Base-by-base conservation (phyloP, 1,140 invertebrate species). In the Coenobita brevimanus region DNA sequence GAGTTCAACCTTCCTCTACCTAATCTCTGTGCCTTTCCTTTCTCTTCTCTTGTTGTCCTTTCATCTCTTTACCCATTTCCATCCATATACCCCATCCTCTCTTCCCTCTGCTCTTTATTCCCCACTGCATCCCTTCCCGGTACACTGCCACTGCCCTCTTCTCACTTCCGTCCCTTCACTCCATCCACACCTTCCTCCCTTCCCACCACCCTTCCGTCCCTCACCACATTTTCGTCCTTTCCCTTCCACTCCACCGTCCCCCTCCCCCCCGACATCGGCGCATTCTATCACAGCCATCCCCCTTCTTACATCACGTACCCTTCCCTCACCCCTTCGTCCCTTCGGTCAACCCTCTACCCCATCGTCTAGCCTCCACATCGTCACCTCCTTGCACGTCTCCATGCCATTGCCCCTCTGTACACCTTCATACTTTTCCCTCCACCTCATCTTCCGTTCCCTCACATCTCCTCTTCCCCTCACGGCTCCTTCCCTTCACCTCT, bases 81-180 rank as follows among this genome's bases (percentile, higher is more conserved):
- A 6, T 79, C 50, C 4, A 2, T 54, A 3, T 79, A 17, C 15
- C 41, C 36, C 50, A 30, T 50, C 36, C 76, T 79, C 76, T 79
- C 76, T 79, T 50, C 57, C 50, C 57, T 50, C 57, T 50, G 50
- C 76, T 54, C 76, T 79, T 24, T 54, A 41, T 60, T 30, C 36
- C 76, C 36, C 76, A 54, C 76, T 79, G 43, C 57, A 43, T 79
- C 50, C 57, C 76, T 79, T 50, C 57, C 76, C 57, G 43, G 50
- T 50, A 54, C 76, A 54, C 76, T 79, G 43, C 57, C 50, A 54
- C 76, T 79, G 43, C 57, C 76, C 57, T 50, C 57, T 24, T 57
- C 76, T 54, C 41, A n/a, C 41, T 50, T 43, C 41, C 43, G n/a
- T n/a, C n/a, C n/a, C n/a, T n/a, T n/a, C n/a, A n/a, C n/a, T 17